Evolutionary conservation across 2,797 vertebrate genomes (phyloP), one percentile per base, ranked within the genome.

Genomic region (Bradypodion ventrale): DNA sequence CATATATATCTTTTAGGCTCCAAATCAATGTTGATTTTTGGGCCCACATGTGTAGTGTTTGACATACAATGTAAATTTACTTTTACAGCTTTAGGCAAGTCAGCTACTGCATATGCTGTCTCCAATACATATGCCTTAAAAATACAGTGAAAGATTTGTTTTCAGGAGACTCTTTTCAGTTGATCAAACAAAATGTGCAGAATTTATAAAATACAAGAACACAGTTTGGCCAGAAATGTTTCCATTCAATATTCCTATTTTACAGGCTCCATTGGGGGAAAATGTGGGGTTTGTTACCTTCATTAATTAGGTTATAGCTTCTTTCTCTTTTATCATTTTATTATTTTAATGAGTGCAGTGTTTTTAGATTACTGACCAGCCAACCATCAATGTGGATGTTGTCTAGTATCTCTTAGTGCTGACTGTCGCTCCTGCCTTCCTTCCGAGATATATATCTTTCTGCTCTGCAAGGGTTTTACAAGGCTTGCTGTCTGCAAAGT

Each of bases 31-130:
- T n/a, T 93, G 92, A 88, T 93, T 85, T 94, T 93, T 89, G 84
- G 91, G 90, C 92, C 87, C 82, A 76, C 10, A 27, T 90, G 90
- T 89, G 91, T 90, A 93, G 85, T 92, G 92, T 94, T 93, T 94
- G 94, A 93, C 94, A 94, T 92, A 85, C 35, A 89, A 93, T 92
- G 89, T 93, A 93, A 93, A 94, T 93, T 91, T 93, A 90, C 89
- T 94, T 94, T 94, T 93, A 92, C 91, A 93, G 78, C 0, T 0
- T 87, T 84, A 89, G 91, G 93, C 89, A 91, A 91, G 92, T 89
- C 91, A 92, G 88, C 94, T 93, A 92, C 93, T 90, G 86, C 7
- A 56, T 92, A 89, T 86, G 82, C 91, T 89, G 91, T 88, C 70
- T n/a, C 66, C 82, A 78, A 77, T 84, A 91, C 90, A 92, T 90